Conservation (phyloP, 37 sponge, comb jelly and placozoan genomes). For the Beroe ovata region DNA sequence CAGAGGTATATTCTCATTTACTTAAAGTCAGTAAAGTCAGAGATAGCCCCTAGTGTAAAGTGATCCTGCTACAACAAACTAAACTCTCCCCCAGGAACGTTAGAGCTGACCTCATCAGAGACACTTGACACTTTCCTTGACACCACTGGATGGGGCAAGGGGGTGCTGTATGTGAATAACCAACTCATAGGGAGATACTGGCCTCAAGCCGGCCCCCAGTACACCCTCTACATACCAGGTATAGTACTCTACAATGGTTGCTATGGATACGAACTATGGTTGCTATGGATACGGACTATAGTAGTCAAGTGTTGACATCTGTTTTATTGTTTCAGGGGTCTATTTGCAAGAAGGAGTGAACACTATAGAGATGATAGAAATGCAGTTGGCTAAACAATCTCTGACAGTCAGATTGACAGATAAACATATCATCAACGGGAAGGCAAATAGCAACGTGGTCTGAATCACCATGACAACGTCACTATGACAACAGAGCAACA, state of each 20-base stretch:
- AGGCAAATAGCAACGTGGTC: neutral
- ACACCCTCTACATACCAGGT: constrained; percentile 22
- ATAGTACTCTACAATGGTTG: neutral
- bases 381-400: neutral
- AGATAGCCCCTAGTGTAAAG: too few relatives aligned
- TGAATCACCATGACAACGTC: neutral
- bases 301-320: neutral
- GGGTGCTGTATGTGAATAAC: constrained; percentile 2
- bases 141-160: constrained; percentile 48
- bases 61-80: too few relatives aligned
- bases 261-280: neutral
- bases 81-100: neutral
- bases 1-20: too few relatives aligned
- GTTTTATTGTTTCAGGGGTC: constrained; percentile 13
- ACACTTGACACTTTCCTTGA: constrained; percentile 28
- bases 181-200: constrained; percentile 12
- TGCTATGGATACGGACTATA: neutral
- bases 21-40: too few relatives aligned
- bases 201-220: constrained; percentile 61
- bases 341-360: neutral
- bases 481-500: neutral
- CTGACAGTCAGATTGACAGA: neutral
- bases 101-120: neutral
- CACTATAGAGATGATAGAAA: neutral
- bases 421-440: constrained; percentile 23